Percentiles rank a stretch among this genome's conserved stretches.
Conservation (phyloP, 2,797 vertebrate genomes). For the Monodelphis domestica region DNA sequence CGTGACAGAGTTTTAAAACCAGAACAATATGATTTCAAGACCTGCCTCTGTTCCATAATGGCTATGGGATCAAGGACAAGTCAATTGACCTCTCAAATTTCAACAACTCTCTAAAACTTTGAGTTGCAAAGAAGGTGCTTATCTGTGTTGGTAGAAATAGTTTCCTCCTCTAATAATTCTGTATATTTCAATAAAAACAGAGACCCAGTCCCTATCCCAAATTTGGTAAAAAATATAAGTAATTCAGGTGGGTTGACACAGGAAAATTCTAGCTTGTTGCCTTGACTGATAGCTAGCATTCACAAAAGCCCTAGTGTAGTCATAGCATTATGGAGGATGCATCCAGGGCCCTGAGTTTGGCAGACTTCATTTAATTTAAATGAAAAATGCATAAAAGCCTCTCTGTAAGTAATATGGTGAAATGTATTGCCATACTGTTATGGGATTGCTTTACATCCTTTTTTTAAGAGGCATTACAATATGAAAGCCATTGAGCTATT, state of each 20-base stretch:
- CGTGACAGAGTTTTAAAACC: background rate
- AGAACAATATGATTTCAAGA: background rate
- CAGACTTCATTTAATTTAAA: background rate
- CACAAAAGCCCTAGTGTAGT: background rate
- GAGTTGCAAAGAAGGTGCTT: background rate
- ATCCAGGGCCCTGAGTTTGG: background rate
- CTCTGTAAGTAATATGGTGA: background rate
- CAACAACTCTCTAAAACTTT: background rate
- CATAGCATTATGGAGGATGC: background rate
- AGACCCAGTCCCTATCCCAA: background rate
- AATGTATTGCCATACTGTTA: background rate
- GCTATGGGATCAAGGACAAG: background rate
- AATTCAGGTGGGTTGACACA: background rate
- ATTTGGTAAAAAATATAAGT: background rate
- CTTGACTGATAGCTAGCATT: no score
- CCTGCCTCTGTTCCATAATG: background rate
- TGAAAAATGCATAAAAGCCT: background rate
- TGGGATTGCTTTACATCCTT: background rate
- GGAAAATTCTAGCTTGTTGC: background rate
- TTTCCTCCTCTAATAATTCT: background rate
- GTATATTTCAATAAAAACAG: background rate
- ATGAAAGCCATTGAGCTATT: slow-evolving; percentile 2
- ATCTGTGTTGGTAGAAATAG: background rate
- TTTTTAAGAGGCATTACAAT: background rate
- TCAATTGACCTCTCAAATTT: background rate